These are phyloP conservation scores for Cerastis rubricosa DNA, from an alignment of 2,888 invertebrate species.

Conservation along the genomic window DNA sequence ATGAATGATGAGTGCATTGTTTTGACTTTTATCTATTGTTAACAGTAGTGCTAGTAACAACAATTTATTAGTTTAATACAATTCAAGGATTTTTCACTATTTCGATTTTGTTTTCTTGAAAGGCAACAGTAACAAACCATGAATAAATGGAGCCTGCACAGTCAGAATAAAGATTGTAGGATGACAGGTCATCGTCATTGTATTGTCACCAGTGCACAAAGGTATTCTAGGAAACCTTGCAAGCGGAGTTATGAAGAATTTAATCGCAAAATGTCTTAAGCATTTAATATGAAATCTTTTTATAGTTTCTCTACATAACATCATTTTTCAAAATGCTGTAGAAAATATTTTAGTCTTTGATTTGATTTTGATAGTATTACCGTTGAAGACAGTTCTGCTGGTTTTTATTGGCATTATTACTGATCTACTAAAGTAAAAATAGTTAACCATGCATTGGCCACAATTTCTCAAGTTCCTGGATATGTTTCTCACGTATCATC, in stretches of 20 bases:
- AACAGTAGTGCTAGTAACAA: conserved; percentile 20
- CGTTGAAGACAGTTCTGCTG: background rate
- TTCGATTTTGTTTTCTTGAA: background rate
- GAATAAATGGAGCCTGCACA: background rate
- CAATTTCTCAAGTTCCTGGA: conserved; percentile 85
- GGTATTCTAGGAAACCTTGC: conserved; percentile 17
- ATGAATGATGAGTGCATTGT: conserved; percentile 46
- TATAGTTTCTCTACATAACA: conserved; percentile 4
- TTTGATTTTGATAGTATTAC: background rate
- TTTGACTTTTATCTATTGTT: conserved; percentile 38
- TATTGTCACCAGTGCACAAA: background rate
- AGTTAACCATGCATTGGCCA: conserved; percentile 67
- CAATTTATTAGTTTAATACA: background rate
- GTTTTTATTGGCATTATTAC: background rate
- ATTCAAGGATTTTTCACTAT: background rate
- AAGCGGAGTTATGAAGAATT: background rate
- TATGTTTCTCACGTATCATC: conserved; percentile 85
- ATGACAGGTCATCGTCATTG: background rate
- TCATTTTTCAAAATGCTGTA: background rate
- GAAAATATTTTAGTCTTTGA: background rate
- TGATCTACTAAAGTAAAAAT: conserved; percentile 53
- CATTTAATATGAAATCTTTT: conserved; percentile 21
- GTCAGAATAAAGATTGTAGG: background rate
- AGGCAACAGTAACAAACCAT: background rate
- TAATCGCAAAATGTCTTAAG: background rate